Evolutionary conservation across 2,113 vertebrate genomes (phyloP).

Genomic region (Rhea pennata): DNA sequence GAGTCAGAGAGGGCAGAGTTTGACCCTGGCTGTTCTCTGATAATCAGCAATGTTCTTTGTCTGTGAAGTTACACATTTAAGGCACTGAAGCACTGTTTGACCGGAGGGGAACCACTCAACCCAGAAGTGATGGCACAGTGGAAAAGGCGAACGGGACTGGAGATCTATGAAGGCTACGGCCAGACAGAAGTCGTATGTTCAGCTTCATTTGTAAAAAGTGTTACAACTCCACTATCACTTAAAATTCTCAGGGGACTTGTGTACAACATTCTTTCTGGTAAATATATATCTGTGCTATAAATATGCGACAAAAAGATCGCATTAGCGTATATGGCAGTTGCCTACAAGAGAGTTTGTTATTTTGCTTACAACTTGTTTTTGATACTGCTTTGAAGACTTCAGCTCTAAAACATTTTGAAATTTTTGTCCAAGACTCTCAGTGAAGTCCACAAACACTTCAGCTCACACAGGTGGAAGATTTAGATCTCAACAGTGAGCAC

Average conservation of each 20-base stretch:
- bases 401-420: neutral
- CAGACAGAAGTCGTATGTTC: conserved; percentile 80
- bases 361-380: neutral
- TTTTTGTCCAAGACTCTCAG: neutral
- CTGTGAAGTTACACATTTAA: conserved; percentile 73
- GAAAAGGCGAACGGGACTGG: conserved; percentile 76
- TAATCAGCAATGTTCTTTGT: neutral
- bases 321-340: neutral
- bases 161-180: conserved; percentile 83
- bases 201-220: neutral
- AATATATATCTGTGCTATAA: neutral
- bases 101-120: conserved; percentile 78
- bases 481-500: neutral
- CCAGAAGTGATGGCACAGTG: conserved; percentile 77
- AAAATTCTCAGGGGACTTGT: neutral
- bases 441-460: neutral
- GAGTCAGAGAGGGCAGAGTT: neutral
- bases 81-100: conserved; percentile 74
- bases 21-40: neutral
- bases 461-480: neutral
- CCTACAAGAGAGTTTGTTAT: neutral
- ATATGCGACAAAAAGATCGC: neutral
- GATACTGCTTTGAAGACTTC: neutral
- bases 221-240: neutral
- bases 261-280: neutral